Percentiles rank a stretch among this genome's conserved stretches.
These are phyloP conservation scores for Corynorhinus townsendii DNA, from an alignment of 2,113 vertebrate genomes.

Conservation along the genomic window DNA sequence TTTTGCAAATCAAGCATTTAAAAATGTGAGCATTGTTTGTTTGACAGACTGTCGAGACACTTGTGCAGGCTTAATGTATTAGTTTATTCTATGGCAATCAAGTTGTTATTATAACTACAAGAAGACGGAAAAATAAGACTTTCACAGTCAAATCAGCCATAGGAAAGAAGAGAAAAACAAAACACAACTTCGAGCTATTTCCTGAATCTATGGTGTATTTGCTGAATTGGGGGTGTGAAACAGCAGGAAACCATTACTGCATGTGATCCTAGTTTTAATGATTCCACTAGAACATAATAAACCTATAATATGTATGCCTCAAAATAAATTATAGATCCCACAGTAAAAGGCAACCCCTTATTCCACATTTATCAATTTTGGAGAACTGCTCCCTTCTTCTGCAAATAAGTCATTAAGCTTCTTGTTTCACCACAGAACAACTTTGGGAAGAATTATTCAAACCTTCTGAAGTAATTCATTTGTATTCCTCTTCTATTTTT, in stretches of 20 bases:
- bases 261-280: slow-evolving; percentile 64
- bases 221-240: slow-evolving; percentile 58
- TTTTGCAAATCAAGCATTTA: slow-evolving; percentile 66
- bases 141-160: slow-evolving; percentile 67
- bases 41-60: slow-evolving; percentile 70
- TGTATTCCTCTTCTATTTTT: slow-evolving; percentile 63
- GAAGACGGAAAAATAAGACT: slow-evolving; percentile 77
- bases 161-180: slow-evolving; percentile 50
- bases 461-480: slow-evolving; percentile 71
- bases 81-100: slow-evolving; percentile 77
- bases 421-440: slow-evolving; percentile 65
- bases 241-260: slow-evolving; percentile 66
- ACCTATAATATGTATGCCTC: slow-evolving; percentile 67
- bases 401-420: slow-evolving; percentile 73
- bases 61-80: slow-evolving; percentile 66
- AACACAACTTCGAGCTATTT: slow-evolving; percentile 64
- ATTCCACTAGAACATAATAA: slow-evolving; percentile 68
- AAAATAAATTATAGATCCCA: slow-evolving; percentile 76
- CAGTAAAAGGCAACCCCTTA: slow-evolving; percentile 39
- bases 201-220: slow-evolving; percentile 57
- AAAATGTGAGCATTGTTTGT: slow-evolving; percentile 72
- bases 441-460: slow-evolving; percentile 70
- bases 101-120: slow-evolving; percentile 77
- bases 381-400: slow-evolving; percentile 45
- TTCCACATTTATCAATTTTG: slow-evolving; percentile 49